Conservation (phyloP, 2,888 invertebrate genomes). For the Xestia sexstrigata region DNA sequence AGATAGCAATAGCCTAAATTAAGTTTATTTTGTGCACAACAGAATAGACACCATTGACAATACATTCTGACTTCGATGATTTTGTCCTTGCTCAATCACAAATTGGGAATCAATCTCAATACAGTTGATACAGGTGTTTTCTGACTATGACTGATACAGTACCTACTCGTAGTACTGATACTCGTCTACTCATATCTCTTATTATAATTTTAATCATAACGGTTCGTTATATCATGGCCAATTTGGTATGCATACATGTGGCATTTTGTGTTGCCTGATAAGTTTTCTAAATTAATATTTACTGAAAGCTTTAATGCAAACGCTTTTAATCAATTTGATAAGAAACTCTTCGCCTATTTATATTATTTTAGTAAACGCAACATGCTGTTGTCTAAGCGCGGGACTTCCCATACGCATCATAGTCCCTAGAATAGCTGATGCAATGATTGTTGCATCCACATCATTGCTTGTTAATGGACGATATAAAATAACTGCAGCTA, state of each 20-base stretch:
- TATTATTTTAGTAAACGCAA: background rate
- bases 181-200: background rate
- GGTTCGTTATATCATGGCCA: background rate
- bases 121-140: conserved; percentile 27
- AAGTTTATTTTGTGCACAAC: no score
- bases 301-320: background rate
- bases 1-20: no score
- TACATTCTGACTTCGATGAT: background rate
- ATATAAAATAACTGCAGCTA: background rate
- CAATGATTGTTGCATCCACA: conserved; percentile 24
- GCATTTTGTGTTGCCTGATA: background rate
- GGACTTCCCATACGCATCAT: conserved; percentile 7
- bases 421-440: conserved; percentile 13
- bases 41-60: no score
- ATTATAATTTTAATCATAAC: background rate
- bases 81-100: background rate
- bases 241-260: conserved; percentile 1
- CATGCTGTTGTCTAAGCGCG: background rate
- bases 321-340: background rate
- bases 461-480: conserved; percentile 3
- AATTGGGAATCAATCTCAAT: background rate
- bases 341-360: background rate
- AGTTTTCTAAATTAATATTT: background rate
- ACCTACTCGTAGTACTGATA: background rate
- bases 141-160: background rate